Conservation (phyloP, 2,888 invertebrate genomes). For the Pelosia muscerda region DNA sequence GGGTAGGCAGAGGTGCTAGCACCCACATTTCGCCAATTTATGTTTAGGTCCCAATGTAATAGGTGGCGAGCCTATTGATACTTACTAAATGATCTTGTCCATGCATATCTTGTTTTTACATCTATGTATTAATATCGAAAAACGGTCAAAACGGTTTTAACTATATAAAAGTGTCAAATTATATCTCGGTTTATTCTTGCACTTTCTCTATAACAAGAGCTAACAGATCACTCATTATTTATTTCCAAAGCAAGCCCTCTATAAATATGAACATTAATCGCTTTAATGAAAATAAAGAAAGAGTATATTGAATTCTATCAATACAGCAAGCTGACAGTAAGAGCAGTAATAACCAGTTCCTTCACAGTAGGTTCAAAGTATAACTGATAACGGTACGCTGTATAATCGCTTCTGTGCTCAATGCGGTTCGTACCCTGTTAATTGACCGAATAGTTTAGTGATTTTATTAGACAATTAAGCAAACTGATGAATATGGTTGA, state of each 20-base stretch:
- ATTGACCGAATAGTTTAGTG: not conserved
- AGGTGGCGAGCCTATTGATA: too few relatives aligned
- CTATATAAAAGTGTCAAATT: not conserved
- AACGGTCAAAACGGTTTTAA: not conserved
- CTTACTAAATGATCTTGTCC: too few relatives aligned
- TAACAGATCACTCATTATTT: too few relatives aligned
- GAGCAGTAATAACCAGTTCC: slow-evolving; percentile 37
- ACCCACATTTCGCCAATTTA: too few relatives aligned
- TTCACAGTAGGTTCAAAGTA: slow-evolving; percentile 44
- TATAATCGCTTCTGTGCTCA: slow-evolving; percentile 29
- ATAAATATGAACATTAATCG: not conserved
- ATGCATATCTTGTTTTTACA: too few relatives aligned
- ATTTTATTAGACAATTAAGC: not conserved
- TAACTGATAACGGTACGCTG: slow-evolving; percentile 37
- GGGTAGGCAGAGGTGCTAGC: too few relatives aligned
- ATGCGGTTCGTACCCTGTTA: slow-evolving; percentile 26
- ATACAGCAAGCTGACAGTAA: not conserved
- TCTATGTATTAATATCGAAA: too few relatives aligned
- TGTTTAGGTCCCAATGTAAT: too few relatives aligned
- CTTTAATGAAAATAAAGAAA: not conserved
- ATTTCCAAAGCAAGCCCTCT: not conserved
- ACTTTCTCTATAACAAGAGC: too few relatives aligned
- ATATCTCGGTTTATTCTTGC: too few relatives aligned
- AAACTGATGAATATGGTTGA: not conserved
- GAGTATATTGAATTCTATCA: not conserved